phyloP scores from a whole-genome alignment of 2,797 vertebrate genomes.

The Mormyrus proboscirostris region DNA sequence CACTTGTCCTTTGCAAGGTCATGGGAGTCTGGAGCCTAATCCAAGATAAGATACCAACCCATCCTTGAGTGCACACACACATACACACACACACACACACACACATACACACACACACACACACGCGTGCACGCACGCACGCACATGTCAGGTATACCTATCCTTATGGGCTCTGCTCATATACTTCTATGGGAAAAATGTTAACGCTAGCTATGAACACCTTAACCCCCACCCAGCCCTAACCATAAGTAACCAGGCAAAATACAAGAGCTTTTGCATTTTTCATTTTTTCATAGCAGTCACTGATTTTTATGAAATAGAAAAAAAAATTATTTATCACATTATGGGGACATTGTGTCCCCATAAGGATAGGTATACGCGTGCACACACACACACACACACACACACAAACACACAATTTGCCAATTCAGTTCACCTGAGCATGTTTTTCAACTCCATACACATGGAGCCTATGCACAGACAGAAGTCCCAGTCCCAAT shows the following conservation, averaged over 20 bases:
- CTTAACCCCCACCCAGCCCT: too few relatives aligned
- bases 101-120: neutral
- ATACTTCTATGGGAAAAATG: too few relatives aligned
- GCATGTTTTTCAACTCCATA: neutral
- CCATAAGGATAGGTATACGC: neutral
- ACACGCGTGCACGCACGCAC: neutral
- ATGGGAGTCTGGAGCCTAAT: neutral
- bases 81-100: neutral
- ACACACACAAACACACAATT: neutral
- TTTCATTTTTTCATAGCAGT: too few relatives aligned
- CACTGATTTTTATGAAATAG: too few relatives aligned
- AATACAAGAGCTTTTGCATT: too few relatives aligned
- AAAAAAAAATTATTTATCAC: too few relatives aligned
- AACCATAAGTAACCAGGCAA: too few relatives aligned
- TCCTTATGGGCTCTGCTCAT: too few relatives aligned
- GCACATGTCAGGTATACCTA: neutral
- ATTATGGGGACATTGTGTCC: too few relatives aligned
- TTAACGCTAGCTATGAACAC: too few relatives aligned
- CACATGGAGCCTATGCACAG: neutral
- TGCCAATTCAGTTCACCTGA: neutral
- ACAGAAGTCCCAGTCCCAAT: neutral
- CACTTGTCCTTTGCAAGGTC: neutral
- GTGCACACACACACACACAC: neutral
- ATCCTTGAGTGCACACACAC: neutral
- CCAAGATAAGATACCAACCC: neutral